Conservation (phyloP, 2,888 invertebrate species). For the Bellardia pandia region DNA sequence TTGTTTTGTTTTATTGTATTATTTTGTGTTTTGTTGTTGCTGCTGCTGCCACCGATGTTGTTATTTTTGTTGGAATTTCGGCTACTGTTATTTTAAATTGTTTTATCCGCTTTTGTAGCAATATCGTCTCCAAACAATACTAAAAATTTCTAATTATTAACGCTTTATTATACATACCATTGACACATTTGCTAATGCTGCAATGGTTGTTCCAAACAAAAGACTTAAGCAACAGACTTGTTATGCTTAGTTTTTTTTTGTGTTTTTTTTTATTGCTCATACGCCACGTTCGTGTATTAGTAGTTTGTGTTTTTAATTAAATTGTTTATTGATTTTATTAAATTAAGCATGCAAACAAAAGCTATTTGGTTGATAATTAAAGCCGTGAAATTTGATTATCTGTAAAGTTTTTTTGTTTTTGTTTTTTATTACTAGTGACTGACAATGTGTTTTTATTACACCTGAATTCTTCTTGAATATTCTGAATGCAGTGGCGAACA, state of each 20-base stretch:
- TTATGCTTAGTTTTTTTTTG: not conserved
- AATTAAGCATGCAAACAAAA: slow-evolving; percentile 1
- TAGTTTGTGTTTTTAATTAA: slow-evolving; percentile 5
- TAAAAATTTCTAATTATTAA: slow-evolving; percentile 58
- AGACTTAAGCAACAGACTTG: slow-evolving; percentile 45
- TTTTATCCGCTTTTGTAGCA: slow-evolving; percentile 56
- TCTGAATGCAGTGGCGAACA: too few species aligned
- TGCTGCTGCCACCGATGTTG: slow-evolving; percentile 45
- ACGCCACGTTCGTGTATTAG: not conserved
- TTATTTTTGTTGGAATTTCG: slow-evolving; percentile 49
- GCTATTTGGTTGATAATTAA: not conserved
- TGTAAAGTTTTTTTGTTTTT: not conserved
- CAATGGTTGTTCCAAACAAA: slow-evolving; percentile 8
- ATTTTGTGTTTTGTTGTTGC: slow-evolving; percentile 19
- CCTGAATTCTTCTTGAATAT: too few species aligned
- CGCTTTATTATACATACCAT: slow-evolving; percentile 31
- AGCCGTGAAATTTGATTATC: not conserved
- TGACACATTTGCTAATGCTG: not conserved
- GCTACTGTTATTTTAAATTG: slow-evolving; percentile 65
- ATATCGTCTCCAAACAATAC: slow-evolving; percentile 9
- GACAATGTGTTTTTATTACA: not conserved
- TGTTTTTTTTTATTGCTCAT: slow-evolving; percentile 13
- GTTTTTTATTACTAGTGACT: not conserved
- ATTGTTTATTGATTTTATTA: not conserved
- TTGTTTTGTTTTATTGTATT: slow-evolving; percentile 35